Evolutionary conservation across 2,113 vertebrate species (phyloP).

Genomic region (Aix galericulata): DNA sequence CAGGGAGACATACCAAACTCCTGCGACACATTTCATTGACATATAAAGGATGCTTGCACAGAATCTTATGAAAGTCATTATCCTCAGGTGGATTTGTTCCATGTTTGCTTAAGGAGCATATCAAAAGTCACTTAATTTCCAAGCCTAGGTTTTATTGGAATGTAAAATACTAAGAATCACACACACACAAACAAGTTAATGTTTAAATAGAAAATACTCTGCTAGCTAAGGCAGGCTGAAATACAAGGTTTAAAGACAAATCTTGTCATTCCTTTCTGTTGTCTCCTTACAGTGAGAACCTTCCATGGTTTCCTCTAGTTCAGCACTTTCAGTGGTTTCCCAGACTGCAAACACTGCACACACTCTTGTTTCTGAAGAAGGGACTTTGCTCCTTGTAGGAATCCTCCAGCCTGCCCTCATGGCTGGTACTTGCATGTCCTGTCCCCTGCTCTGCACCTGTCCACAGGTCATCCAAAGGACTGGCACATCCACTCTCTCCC

Average conservation of each 20-base stretch:
- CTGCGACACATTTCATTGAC: not conserved
- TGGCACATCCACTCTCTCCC: accelerated
- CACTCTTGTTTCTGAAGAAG: not conserved
- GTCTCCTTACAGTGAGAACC: not conserved
- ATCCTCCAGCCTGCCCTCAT: accelerated
- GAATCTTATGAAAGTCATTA: not conserved
- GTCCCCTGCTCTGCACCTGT: not conserved
- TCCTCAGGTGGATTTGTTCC: not conserved
- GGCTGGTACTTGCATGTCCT: accelerated
- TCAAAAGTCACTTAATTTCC: not conserved
- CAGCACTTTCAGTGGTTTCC: not conserved
- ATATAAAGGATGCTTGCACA: not conserved
- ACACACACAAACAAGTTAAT: not conserved
- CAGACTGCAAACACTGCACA: not conserved
- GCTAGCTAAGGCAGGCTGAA: not conserved
- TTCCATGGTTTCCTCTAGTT: not conserved
- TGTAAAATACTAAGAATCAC: not conserved
- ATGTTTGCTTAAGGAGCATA: not conserved
- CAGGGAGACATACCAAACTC: not conserved
- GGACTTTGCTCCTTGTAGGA: not conserved
- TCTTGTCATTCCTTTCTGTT: not conserved
- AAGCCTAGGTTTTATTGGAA: not conserved
- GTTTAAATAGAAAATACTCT: not conserved
- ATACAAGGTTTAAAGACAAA: not conserved
- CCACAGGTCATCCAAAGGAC: not conserved